phyloP scores from a whole-genome alignment of 2,888 invertebrate genomes.

The Epinotia demarniana region DNA sequence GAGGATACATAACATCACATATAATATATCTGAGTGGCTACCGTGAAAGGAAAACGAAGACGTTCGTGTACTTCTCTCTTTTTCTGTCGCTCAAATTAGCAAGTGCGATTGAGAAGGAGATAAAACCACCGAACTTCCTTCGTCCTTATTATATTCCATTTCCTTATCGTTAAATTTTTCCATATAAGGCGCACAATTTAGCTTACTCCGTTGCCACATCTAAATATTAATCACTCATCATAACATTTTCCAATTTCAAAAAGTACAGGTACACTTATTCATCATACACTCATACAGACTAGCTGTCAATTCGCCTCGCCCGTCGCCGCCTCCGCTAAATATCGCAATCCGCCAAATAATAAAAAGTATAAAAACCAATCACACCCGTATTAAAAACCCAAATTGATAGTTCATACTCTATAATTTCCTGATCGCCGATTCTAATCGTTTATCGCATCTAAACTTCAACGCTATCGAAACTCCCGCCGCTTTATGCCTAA shows the following conservation, averaged over 20 bases:
- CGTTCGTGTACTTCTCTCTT: too few relatives aligned
- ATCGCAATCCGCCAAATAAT: conserved; percentile 39
- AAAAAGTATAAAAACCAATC: conserved; percentile 44
- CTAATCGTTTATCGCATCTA: conserved; percentile 5
- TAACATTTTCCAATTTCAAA: conserved; percentile 11
- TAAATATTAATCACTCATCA: background rate
- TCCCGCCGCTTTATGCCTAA: background rate
- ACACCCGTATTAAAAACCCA: conserved; percentile 34
- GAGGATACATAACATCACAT: too few relatives aligned
- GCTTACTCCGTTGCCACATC: background rate
- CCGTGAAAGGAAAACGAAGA: too few relatives aligned
- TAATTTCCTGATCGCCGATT: conserved; percentile 39
- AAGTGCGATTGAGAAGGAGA: too few relatives aligned
- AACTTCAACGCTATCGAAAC: conserved; percentile 5
- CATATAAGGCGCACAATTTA: too few relatives aligned
- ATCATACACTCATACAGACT: conserved; percentile 8
- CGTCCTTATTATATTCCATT: too few relatives aligned
- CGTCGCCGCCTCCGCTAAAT: conserved; percentile 32
- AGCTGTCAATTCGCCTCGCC: conserved; percentile 31
- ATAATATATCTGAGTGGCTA: too few relatives aligned
- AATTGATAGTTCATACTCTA: conserved; percentile 44
- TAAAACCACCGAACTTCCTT: too few relatives aligned
- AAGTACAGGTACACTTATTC: conserved; percentile 14
- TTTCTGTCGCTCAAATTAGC: too few relatives aligned
- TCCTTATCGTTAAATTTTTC: too few relatives aligned